phyloP scores from a whole-genome alignment of 2,113 vertebrate species.

The Falco punctatus region DNA sequence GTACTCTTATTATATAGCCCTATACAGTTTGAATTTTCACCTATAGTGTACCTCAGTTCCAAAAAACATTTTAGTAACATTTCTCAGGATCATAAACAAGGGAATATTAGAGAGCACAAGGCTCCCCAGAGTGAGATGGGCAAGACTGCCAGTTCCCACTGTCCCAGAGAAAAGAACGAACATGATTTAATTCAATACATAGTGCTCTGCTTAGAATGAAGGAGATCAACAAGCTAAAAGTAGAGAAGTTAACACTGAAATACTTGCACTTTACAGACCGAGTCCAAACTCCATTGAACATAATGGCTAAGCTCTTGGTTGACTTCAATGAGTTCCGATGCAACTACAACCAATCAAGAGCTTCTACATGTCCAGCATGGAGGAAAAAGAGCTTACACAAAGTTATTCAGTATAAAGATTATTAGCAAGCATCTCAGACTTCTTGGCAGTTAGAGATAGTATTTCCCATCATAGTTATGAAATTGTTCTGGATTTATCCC shows the following conservation, averaged over 20 bases:
- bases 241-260: not conserved
- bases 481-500: conserved; percentile 15
- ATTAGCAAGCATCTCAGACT: conserved; percentile 32
- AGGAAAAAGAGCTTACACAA: not conserved
- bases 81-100: not conserved
- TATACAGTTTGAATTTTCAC: not conserved
- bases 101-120: not conserved
- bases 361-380: not conserved
- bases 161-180: not conserved
- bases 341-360: not conserved
- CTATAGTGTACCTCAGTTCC: not conserved
- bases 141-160: not conserved
- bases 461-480: not conserved
- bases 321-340: not conserved
- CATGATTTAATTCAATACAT: not conserved
- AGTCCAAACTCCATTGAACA: not conserved
- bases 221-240: not conserved
- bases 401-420: conserved; percentile 9
- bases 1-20: not conserved
- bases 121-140: not conserved
- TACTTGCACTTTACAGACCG: not conserved
- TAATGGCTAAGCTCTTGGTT: not conserved
- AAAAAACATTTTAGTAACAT: not conserved
- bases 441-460: not conserved
- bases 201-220: not conserved